Percentiles rank a stretch among this genome's conserved stretches.
Evolutionary conservation across 2,113 vertebrate species (phyloP).

Genomic region (Notarius lentiginosus): DNA sequence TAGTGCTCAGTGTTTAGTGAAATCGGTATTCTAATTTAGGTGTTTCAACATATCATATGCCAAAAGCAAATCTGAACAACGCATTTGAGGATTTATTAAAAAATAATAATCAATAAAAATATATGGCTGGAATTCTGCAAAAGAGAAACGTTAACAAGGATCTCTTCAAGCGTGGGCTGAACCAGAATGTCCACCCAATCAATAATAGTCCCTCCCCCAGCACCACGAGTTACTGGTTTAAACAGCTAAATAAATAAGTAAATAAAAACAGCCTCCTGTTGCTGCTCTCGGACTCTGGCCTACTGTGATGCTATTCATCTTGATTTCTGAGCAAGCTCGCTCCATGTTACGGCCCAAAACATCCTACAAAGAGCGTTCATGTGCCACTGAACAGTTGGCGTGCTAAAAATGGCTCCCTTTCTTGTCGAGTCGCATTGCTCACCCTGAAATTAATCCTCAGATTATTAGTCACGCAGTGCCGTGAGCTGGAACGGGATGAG

Average conservation of each 20-base stretch:
- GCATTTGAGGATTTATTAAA: background rate
- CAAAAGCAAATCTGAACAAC: background rate
- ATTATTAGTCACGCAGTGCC: constrained; percentile 50
- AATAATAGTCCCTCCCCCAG: too few relatives aligned
- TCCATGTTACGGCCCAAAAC: background rate
- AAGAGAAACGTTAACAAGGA: constrained; percentile 48
- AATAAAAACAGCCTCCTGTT: background rate
- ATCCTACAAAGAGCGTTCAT: background rate
- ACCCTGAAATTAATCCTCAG: constrained; percentile 44
- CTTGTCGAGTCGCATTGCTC: constrained; percentile 45
- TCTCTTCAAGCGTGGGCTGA: constrained; percentile 53
- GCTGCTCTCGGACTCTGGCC: background rate
- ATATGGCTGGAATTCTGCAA: constrained; percentile 21
- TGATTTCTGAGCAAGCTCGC: background rate
- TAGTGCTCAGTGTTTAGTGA: background rate
- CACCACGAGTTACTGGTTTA: background rate
- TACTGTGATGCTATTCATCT: background rate
- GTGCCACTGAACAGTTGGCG: constrained; percentile 31
- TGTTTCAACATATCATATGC: background rate
- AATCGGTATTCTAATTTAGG: background rate
- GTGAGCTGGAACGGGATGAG: constrained; percentile 35
- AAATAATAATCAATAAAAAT: too few relatives aligned
- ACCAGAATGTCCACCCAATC: constrained; percentile 47
- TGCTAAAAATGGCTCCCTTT: constrained; percentile 50
- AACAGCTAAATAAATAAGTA: background rate